Evolutionary conservation across 2,888 invertebrate genomes (phyloP), one percentile per base, ranked within the genome.

Genomic region (Tenthredo scrophulariae): DNA sequence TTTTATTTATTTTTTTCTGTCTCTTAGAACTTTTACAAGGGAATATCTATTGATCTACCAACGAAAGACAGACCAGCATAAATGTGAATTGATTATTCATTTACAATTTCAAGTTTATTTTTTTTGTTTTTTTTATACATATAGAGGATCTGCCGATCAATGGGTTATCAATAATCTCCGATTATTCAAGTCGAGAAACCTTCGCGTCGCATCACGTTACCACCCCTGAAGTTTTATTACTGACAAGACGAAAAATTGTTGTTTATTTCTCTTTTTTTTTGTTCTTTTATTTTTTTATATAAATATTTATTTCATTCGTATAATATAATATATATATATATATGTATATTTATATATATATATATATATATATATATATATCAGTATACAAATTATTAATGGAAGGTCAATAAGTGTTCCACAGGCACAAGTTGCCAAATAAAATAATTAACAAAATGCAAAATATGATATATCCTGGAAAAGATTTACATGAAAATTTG

Each of bases 351-450:
- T 37, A 62, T 82, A 86, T 86, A 70, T 84, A 84, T 84, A 86
- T 87, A 89, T 87, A 88, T 88, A n/a, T n/a, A n/a, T 88, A 87
- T 86, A 62, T 85, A 86, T 86, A 86, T 86, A 86, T 85, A 87
- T 58, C 84, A 86, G 72, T 87, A 89, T 89, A 90, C 88, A 89
- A 86, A 86, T 90, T 85, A 87, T 22, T 13, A 88, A 89, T 90
- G 90, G 89, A 90, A 90, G 87, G 87, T 90, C 89, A 88, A 91
- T 91, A 91, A 91, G 89, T 92, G 92, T 93, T 93, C 93, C 93
- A 93, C 93, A 92, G 93, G 93, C 93, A 93, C 93, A 93, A 93
- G 92, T 93, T 92, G 93, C 92, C 92, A 92, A 92, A 85, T 85
- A 86, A 85, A 87, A 86, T 85, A 86, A 86, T 86, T 87, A 87